A percentile compares a stretch with the other conserved stretches of the same genome.
Evolutionary conservation across 2,113 vertebrate genomes (phyloP).

Genomic region (Rhinoderma darwinii): DNA sequence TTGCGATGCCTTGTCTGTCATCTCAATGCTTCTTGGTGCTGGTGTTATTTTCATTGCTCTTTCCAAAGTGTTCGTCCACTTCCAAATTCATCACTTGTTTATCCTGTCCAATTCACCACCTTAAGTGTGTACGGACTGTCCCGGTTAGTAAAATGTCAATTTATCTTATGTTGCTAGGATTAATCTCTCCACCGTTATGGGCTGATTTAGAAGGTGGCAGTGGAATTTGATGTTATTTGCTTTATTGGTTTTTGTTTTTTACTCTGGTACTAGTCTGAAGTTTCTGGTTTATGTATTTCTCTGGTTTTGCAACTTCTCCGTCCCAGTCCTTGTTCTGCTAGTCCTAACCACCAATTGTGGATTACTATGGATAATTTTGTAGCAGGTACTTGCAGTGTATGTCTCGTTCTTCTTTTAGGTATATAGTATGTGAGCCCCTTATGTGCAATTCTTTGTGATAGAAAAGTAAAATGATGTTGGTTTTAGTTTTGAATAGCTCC

Average conservation of each 20-base stretch:
- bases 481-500: neutral
- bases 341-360: conserved; percentile 14
- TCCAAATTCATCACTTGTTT: neutral
- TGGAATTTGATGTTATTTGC: neutral
- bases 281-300: neutral
- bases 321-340: conserved; percentile 18
- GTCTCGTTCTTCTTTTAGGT: conserved; percentile 22
- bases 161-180: neutral
- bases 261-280: neutral
- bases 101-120: neutral
- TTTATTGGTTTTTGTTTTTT: neutral
- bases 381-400: conserved; percentile 21
- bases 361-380: neutral
- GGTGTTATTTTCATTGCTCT: conserved; percentile 54
- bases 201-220: neutral
- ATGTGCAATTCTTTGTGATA: neutral
- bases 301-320: conserved; percentile 25
- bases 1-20: conserved; percentile 2
- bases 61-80: neutral
- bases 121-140: neutral
- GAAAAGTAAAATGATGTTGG: neutral
- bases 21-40: conserved; percentile 54
- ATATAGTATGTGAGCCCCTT: neutral
- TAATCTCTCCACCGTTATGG: neutral
- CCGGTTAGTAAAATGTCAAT: neutral